Percentiles rank a stretch among this genome's conserved stretches.
Conservation (phyloP, 1,140 invertebrate species). For the Cherax quadricarinatus region DNA sequence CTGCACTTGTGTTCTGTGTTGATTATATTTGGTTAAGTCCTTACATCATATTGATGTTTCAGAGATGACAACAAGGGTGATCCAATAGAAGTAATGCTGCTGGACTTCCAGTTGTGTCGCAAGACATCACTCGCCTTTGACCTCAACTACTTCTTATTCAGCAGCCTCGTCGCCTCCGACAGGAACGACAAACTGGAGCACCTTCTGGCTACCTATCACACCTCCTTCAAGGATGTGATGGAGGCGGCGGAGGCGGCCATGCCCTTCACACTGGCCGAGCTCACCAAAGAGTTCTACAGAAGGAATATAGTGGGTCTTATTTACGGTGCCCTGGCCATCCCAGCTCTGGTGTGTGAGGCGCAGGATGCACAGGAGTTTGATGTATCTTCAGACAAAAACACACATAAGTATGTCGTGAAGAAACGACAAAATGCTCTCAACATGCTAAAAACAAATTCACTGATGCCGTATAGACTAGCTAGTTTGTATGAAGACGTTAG, state of each 20-base stretch:
- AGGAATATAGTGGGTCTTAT: constrained; percentile 51
- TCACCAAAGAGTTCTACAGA: constrained; percentile 33
- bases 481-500: constrained; percentile 33
- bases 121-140: constrained; percentile 34
- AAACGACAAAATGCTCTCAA: constrained; percentile 32
- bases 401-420: constrained; percentile 32
- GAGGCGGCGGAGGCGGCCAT: background rate
- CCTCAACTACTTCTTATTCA: constrained; percentile 62
- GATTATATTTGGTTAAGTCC: too few relatives aligned
- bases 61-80: constrained; percentile 11
- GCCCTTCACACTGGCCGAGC: constrained; percentile 30
- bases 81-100: constrained; percentile 36
- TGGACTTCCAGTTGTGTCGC: constrained; percentile 61
- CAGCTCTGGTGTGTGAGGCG: constrained; percentile 39
- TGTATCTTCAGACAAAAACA: constrained; percentile 25
- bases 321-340: constrained; percentile 41
- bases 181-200: constrained; percentile 18
- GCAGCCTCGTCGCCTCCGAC: constrained; percentile 20
- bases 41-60: background rate
- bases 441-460: constrained; percentile 16
- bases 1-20: too few relatives aligned
- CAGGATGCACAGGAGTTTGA: constrained; percentile 43
- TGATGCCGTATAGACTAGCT: constrained; percentile 28
- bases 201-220: constrained; percentile 47
- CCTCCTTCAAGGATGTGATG: constrained; percentile 18